Evolutionary conservation across 2,113 vertebrate species (phyloP), one percentile per base, ranked within the genome.

Genomic region (Uria aalge): DNA sequence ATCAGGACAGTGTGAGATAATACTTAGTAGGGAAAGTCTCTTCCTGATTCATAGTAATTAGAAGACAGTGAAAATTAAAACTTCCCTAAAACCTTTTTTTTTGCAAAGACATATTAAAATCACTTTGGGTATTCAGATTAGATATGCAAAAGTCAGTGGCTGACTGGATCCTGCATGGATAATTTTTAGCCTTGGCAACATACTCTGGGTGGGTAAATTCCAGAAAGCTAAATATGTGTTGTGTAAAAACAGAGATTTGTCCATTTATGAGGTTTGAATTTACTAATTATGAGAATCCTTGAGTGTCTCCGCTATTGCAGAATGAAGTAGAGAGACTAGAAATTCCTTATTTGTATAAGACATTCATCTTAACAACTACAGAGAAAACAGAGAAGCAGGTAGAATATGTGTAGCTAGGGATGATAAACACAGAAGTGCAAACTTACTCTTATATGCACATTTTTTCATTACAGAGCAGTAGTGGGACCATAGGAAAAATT

Each of bases 1-100:
- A 41, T 19, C 0, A 1, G 17, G 36, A 62, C 2, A 1, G 14
- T 4, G 2, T 53, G 14, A 18, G 23, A 53, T 64, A 69, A 43
- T 38, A 64, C 41, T 45, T 62, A 48, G 11, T 9, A 7, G 6
- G 18, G 8, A 74, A 85, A 82, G 11, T 6, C 3, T 87, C 23
- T 8, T 38, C 9, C 26, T 55, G 13, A n/a, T 75, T 86, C 9
- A 59, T 8, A 68, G 34, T 12, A 68, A 67, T 59, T 53, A 53
- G 9, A 78, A 78, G 23, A 74, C 5, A 66, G 8, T 41, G 27
- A 91, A 86, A 83, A 75, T 7, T 2, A 79, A 2, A n/a, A n/a
- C 72, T 88, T 82, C 2, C 11, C 8, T 12, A 22, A 34, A 83
- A 24, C 0, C 5, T 56, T 83, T 77, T 2, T 2, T 40, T 67